Conservation (phyloP, 2,888 invertebrate species). For the Griposia aprilina region DNA sequence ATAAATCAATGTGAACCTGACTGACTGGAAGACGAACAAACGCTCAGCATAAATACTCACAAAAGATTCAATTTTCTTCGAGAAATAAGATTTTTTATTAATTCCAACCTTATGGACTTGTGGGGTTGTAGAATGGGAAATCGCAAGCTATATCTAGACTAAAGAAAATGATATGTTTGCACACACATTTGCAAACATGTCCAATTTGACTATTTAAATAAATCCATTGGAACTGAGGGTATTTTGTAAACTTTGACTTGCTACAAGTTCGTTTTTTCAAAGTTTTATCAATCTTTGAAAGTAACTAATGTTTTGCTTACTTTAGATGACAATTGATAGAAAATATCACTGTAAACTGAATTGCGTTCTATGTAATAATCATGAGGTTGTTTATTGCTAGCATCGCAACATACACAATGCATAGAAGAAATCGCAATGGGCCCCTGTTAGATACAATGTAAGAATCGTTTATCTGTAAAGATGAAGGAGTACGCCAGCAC, state of each 20-base stretch:
- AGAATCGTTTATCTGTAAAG: not conserved
- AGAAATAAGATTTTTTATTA: not conserved
- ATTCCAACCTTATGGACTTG: no score
- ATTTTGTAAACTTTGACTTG: not conserved
- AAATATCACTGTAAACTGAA: not conserved
- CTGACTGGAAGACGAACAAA: not conserved
- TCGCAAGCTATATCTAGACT: constrained; percentile 24
- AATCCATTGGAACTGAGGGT: not conserved
- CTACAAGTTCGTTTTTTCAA: not conserved
- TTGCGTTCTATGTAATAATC: not conserved
- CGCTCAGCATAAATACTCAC: constrained; percentile 25
- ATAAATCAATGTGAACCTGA: no score
- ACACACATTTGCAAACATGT: not conserved
- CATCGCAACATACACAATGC: constrained; percentile 5
- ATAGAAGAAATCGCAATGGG: constrained; percentile 34
- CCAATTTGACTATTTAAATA: not conserved
- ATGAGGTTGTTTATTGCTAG: not conserved
- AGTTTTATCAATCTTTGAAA: not conserved
- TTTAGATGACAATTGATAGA: constrained; percentile 6
- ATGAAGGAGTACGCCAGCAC: constrained; percentile 29
- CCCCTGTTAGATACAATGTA: not conserved
- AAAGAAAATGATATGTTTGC: not conserved
- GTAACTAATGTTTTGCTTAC: not conserved
- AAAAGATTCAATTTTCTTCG: not conserved
- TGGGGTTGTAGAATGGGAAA: not conserved